Evolutionary conservation across 2,797 vertebrate species (phyloP).

Genomic region (Enteromius trimaculatus): DNA sequence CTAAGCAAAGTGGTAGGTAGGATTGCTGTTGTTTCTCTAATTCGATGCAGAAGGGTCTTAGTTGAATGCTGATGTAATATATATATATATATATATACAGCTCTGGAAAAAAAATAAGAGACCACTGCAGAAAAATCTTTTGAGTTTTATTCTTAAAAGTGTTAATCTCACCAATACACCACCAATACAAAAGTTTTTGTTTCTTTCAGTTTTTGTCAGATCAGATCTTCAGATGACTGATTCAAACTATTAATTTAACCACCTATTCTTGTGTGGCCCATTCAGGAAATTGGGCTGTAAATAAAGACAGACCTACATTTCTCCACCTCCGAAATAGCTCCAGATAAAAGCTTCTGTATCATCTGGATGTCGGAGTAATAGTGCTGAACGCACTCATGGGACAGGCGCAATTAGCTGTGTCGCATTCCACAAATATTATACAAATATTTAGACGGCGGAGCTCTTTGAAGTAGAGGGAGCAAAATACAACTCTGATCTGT

Average conservation of each 20-base stretch:
- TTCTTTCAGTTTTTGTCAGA: no score
- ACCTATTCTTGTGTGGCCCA: constrained; percentile 50
- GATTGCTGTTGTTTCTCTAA: constrained; percentile 49
- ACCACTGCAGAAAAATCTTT: no score
- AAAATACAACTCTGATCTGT: constrained; percentile 50
- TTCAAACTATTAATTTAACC: not conserved
- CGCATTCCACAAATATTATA: constrained; percentile 69
- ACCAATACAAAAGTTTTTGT: no score
- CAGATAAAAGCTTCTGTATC: constrained; percentile 63
- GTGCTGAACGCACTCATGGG: constrained; percentile 60
- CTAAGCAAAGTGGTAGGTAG: constrained; percentile 55
- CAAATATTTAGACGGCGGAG: constrained; percentile 67
- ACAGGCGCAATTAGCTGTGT: constrained; percentile 67
- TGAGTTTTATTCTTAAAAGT: no score
- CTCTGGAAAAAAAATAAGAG: no score
- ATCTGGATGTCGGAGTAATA: constrained; percentile 65
- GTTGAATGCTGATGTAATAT: not conserved
- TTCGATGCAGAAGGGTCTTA: constrained; percentile 15
- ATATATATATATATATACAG: no score
- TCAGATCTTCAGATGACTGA: not conserved
- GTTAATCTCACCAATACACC: no score
- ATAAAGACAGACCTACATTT: constrained; percentile 47
- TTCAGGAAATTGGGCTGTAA: constrained; percentile 58
- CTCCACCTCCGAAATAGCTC: constrained; percentile 41
- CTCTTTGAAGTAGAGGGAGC: constrained; percentile 68